These are phyloP conservation scores for Callorhinus ursinus DNA, from an alignment of 2,113 vertebrate genomes.

Conservation along the genomic window DNA sequence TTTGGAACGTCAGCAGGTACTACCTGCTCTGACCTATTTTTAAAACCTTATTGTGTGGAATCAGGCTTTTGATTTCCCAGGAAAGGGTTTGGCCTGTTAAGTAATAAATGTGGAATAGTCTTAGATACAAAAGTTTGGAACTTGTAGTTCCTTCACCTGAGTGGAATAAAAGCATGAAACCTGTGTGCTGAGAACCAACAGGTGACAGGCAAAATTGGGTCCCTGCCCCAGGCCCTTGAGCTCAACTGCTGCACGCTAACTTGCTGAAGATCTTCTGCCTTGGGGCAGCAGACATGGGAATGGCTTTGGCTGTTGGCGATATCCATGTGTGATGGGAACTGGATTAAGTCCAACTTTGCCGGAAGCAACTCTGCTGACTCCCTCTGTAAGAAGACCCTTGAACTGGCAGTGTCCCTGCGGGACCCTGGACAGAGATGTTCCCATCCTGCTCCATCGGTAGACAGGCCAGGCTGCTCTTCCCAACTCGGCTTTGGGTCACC, in stretches of 20 bases:
- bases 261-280: background rate
- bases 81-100: background rate
- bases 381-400: background rate
- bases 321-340: accelerated
- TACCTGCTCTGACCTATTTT: background rate
- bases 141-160: background rate
- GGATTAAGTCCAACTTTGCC: accelerated
- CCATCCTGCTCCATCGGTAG: background rate
- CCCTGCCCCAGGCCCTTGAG: background rate
- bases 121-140: background rate
- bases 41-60: background rate
- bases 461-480: background rate
- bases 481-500: background rate
- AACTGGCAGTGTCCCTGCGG: background rate
- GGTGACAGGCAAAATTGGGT: background rate
- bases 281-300: accelerated
- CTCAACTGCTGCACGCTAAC: background rate
- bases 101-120: background rate
- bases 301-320: background rate
- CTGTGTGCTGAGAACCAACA: background rate
- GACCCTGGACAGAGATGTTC: background rate
- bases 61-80: background rate
- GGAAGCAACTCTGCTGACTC: background rate
- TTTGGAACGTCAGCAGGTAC: background rate
- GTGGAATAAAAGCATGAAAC: background rate